These are phyloP conservation scores for Papilio helenus DNA, from an alignment of 1,140 invertebrate species.

Conservation along the genomic window DNA sequence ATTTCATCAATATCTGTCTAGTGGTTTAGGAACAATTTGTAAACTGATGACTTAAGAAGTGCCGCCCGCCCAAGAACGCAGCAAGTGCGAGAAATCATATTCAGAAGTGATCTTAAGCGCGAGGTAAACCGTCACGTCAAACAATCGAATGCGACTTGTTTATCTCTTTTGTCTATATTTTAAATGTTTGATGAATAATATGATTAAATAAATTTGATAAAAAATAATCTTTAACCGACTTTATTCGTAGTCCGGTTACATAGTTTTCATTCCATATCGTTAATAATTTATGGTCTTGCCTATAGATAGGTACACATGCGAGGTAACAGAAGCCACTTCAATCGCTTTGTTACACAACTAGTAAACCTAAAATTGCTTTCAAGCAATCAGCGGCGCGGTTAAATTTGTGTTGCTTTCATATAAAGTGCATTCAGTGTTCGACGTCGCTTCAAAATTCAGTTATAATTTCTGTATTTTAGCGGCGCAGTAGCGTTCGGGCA, in stretches of 20 bases:
- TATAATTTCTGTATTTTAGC: conserved; percentile 74
- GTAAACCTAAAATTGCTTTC: conserved; percentile 36
- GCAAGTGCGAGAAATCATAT: background rate
- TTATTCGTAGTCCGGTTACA: conserved; percentile 8
- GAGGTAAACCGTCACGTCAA: background rate
- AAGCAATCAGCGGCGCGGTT: conserved; percentile 43
- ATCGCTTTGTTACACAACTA: conserved; percentile 34
- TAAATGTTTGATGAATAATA: background rate
- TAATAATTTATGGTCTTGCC: background rate
- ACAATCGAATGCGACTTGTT: too few species aligned
- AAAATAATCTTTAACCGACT: background rate
- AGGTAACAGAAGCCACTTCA: conserved; percentile 27
- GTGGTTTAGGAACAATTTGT: background rate
- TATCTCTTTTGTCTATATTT: too few species aligned
- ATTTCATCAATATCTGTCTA: background rate
- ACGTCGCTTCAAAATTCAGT: conserved; percentile 74
- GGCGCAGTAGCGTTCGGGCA: conserved; percentile 50
- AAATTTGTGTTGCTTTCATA: conserved; percentile 47
- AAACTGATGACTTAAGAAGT: background rate
- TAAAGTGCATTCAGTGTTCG: conserved; percentile 52
- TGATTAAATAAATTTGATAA: too few species aligned
- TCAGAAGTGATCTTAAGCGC: background rate
- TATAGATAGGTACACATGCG: background rate
- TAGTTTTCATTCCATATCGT: conserved; percentile 1
- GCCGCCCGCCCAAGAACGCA: background rate